These are phyloP conservation scores for Diadromus collaris DNA, from an alignment of 2,888 invertebrate genomes.

Conservation along the genomic window DNA sequence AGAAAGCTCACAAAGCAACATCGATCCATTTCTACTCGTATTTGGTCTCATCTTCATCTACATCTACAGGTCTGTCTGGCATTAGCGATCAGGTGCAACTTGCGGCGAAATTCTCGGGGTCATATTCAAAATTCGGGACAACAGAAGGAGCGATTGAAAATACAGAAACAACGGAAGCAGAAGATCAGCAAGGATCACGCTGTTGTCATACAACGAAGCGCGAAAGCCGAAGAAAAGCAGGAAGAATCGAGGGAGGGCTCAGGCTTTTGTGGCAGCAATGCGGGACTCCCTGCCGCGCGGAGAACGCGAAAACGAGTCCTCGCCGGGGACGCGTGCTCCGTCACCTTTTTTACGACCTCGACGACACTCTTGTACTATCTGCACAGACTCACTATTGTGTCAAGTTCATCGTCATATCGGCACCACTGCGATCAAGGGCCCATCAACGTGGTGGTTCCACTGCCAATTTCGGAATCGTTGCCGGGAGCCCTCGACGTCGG, in stretches of 20 bases:
- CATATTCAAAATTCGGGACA: conserved; percentile 5
- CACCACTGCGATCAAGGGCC: conserved; percentile 19
- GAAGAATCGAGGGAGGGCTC: conserved; percentile 66
- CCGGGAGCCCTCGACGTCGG: conserved; percentile 22
- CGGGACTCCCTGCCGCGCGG: conserved; percentile 79
- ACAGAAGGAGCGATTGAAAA: conserved; percentile 49
- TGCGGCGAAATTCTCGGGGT: conserved; percentile 6
- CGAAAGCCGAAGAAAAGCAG: conserved; percentile 50
- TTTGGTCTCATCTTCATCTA: conserved; percentile 12
- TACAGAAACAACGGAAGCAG: conserved; percentile 17
- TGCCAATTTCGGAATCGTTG: conserved; percentile 7
- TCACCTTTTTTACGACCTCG: conserved; percentile 53
- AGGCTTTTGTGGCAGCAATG: conserved; percentile 80
- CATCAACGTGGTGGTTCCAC: conserved; percentile 10
- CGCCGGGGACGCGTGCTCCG: conserved; percentile 63
- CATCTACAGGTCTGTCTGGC: conserved; percentile 17
- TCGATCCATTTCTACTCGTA: not conserved
- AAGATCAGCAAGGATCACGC: conserved; percentile 31
- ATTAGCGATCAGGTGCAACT: conserved; percentile 17
- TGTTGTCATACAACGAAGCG: conserved; percentile 57
- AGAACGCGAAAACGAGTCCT: conserved; percentile 72
- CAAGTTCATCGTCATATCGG: conserved; percentile 23
- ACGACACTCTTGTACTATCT: conserved; percentile 51
- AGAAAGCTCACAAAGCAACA: not conserved
- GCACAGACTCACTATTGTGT: conserved; percentile 28